A percentile compares a stretch with the other conserved stretches of the same genome.
phyloP scores from a whole-genome alignment of 2,797 vertebrate species.

The Myotis vivesi region DNA sequence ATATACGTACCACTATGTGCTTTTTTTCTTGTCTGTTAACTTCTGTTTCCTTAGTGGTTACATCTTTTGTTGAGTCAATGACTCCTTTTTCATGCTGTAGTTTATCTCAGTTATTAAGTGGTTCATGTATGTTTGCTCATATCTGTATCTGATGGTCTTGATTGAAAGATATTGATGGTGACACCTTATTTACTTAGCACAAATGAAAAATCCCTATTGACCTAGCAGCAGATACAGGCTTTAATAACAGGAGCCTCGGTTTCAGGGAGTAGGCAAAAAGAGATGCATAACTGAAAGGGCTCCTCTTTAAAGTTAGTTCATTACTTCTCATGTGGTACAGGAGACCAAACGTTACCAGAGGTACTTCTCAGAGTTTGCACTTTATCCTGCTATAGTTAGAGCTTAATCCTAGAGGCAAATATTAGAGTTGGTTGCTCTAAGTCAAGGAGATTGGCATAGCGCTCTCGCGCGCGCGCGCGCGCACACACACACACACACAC shows the following conservation, averaged over 20 bases:
- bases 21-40: neutral
- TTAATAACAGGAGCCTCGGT: neutral
- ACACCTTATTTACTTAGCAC: conserved; percentile 34
- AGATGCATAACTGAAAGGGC: neutral
- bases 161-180: conserved; percentile 46
- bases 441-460: neutral
- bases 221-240: neutral
- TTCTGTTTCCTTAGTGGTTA: neutral
- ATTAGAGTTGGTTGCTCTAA: neutral
- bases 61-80: neutral
- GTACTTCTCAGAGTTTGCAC: neutral
- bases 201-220: neutral
- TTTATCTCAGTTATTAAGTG: neutral
- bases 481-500: too few species aligned
- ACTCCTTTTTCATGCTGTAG: neutral
- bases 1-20: too few species aligned
- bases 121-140: neutral
- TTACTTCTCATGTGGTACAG: neutral
- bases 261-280: neutral
- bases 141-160: conserved; percentile 35
- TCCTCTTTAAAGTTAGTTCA: neutral
- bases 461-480: fast-evolving
- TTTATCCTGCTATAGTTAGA: neutral
- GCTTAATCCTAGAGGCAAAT: neutral
- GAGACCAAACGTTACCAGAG: neutral